Evolutionary conservation across 2,888 invertebrate species (phyloP).

Genomic region (Lycaena phlaeas): DNA sequence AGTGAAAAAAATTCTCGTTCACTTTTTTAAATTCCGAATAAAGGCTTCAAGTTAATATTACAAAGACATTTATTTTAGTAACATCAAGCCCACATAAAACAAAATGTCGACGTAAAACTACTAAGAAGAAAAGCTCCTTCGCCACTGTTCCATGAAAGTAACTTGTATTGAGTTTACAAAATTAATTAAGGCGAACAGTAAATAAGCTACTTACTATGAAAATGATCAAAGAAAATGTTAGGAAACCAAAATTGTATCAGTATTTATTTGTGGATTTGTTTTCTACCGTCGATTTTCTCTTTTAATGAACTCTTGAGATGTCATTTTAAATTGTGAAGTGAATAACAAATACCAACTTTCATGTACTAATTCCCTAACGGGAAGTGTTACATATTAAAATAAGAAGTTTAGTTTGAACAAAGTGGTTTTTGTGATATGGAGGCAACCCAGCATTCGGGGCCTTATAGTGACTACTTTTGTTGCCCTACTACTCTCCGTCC

Average conservation of each 20-base stretch:
- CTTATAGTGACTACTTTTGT: not conserved
- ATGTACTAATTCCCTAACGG: too few relatives aligned
- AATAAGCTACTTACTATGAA: constrained; percentile 1
- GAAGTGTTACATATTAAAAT: too few relatives aligned
- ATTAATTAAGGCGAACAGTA: constrained; percentile 3
- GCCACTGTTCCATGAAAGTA: not conserved
- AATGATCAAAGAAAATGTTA: constrained; percentile 2
- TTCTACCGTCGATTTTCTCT: too few relatives aligned
- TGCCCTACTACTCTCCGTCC: not conserved
- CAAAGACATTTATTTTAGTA: not conserved
- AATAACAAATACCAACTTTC: too few relatives aligned
- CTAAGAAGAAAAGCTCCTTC: not conserved
- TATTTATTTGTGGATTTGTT: too few relatives aligned
- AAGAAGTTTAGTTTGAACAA: too few relatives aligned
- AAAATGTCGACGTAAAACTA: not conserved
- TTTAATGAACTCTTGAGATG: too few relatives aligned
- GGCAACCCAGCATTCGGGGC: not conserved
- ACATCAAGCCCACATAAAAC: constrained; percentile 5
- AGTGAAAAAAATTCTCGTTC: too few relatives aligned
- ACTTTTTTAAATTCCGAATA: not conserved
- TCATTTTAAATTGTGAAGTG: too few relatives aligned
- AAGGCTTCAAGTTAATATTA: not conserved
- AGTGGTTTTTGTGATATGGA: not conserved
- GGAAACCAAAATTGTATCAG: too few relatives aligned
- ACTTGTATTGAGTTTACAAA: not conserved